A percentile compares a stretch with the other conserved stretches of the same genome.
These are phyloP conservation scores for Drosophila pectinifera DNA, from an alignment of 1,140 invertebrate species.

Conservation along the genomic window DNA sequence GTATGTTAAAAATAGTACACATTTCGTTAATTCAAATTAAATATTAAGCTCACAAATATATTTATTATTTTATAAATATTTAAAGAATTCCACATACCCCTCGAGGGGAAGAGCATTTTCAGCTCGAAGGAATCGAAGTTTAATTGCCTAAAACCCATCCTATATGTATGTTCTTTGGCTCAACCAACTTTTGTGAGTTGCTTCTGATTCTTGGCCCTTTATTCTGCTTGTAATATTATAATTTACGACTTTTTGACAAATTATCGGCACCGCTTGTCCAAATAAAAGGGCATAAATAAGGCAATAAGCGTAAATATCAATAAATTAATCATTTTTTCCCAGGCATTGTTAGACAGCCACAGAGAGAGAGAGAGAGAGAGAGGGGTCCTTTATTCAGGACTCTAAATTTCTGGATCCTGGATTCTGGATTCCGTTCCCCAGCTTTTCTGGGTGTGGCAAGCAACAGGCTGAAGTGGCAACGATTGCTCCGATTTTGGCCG, in stretches of 20 bases:
- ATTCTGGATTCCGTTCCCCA: not conserved
- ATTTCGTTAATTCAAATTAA: too few relatives aligned
- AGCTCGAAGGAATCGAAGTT: not conserved
- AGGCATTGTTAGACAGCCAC: conserved; percentile 42
- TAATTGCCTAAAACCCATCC: not conserved
- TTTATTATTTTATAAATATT: not conserved
- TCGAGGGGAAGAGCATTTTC: not conserved
- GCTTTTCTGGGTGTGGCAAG: conserved; percentile 32
- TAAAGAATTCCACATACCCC: not conserved
- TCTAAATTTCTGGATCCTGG: not conserved
- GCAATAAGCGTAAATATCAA: conserved; percentile 81
- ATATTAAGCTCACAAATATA: not conserved
- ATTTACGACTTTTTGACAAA: conserved; percentile 83
- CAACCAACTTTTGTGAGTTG: conserved; percentile 6
- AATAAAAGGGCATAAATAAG: conserved; percentile 74
- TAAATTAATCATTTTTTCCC: conserved; percentile 75
- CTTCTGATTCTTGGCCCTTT: conserved; percentile 16
- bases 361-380: not conserved
- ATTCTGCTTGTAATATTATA: conserved; percentile 60
- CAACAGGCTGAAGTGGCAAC: conserved; percentile 46
- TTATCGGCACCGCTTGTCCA: conserved; percentile 73
- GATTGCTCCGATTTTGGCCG: conserved; percentile 27
- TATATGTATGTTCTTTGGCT: not conserved
- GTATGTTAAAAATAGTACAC: too few relatives aligned
- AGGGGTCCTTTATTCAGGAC: not conserved